Conservation (phyloP, 2,113 vertebrate species). For the Ochotona curzoniae region DNA sequence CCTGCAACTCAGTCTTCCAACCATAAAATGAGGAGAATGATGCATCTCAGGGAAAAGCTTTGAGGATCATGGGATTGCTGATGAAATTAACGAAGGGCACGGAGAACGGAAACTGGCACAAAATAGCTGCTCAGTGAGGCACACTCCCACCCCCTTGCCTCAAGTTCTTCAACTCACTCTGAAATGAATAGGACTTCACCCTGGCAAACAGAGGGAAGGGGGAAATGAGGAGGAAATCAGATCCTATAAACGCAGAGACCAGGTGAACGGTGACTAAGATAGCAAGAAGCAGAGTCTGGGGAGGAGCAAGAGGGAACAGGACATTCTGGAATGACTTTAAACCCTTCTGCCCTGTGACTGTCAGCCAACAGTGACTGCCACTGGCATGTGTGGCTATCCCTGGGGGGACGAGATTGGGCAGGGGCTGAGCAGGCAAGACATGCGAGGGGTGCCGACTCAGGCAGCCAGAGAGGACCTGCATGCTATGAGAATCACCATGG, state of each 20-base stretch:
- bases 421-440: not conserved
- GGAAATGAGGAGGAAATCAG: not conserved
- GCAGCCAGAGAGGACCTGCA: not conserved
- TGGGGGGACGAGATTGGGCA: not conserved
- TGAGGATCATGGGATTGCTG: not conserved
- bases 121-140: not conserved
- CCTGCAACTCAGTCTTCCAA: not conserved
- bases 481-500: constrained; percentile 21
- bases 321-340: not conserved
- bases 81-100: not conserved
- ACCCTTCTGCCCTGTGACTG: not conserved
- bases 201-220: not conserved
- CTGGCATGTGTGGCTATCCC: not conserved
- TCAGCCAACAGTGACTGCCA: not conserved
- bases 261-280: not conserved
- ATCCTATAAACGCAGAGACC: not conserved
- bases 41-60: not conserved
- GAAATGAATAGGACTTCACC: not conserved
- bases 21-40: not conserved
- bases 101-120: not conserved
- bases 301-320: not conserved
- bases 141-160: not conserved
- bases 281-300: not conserved
- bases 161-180: not conserved
- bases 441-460: not conserved